phyloP scores from a whole-genome alignment of 2,888 invertebrate genomes.

The Lithodes maja region DNA sequence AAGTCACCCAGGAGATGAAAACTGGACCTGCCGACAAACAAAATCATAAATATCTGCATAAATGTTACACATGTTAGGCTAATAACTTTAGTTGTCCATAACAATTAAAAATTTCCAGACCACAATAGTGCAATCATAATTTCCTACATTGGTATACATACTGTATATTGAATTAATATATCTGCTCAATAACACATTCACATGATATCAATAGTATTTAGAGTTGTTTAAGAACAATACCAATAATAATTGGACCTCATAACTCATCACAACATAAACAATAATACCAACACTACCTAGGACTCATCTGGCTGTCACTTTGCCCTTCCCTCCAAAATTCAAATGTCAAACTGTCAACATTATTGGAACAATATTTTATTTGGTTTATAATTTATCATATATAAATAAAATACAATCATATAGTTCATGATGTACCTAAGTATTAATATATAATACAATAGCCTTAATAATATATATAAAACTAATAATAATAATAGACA shows the following conservation, averaged over 20 bases:
- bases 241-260: too few relatives aligned
- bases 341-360: neutral
- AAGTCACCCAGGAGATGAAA: neutral
- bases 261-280: too few relatives aligned
- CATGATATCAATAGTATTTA: too few relatives aligned
- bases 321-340: neutral
- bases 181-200: too few relatives aligned
- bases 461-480: neutral
- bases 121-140: too few relatives aligned
- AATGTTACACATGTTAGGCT: neutral
- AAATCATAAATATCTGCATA: neutral
- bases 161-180: too few relatives aligned
- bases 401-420: neutral
- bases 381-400: neutral
- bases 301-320: neutral
- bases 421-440: neutral
- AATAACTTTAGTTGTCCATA: too few relatives aligned
- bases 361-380: neutral
- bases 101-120: too few relatives aligned
- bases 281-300: too few relatives aligned
- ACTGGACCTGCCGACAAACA: neutral
- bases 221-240: too few relatives aligned
- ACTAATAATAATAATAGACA: neutral
- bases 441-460: neutral
- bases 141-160: too few relatives aligned